Evolutionary conservation across 1,140 invertebrate genomes (phyloP).

Genomic region (Galleria mellonella): DNA sequence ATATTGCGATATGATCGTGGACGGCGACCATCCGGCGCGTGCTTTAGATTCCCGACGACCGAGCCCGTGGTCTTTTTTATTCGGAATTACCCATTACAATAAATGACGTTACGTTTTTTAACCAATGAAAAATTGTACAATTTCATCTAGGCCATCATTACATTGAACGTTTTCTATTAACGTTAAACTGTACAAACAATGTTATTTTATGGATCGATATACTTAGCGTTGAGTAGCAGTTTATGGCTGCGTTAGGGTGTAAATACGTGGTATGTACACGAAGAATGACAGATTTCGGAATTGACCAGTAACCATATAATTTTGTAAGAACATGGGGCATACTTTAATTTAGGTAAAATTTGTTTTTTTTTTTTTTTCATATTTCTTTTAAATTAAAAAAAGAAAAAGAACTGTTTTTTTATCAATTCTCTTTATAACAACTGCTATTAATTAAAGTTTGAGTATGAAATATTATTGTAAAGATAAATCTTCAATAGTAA

Average conservation of each 20-base stretch:
- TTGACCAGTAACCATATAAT: neutral
- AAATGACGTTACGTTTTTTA: constrained; percentile 64
- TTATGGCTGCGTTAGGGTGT: too few relatives aligned
- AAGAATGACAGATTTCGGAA: too few relatives aligned
- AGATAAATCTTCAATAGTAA: too few relatives aligned
- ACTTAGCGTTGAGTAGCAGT: neutral
- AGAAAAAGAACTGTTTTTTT: too few relatives aligned
- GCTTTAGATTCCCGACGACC: constrained; percentile 47
- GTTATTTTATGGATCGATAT: constrained; percentile 35
- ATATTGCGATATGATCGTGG: constrained; percentile 64
- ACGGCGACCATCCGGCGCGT: constrained; percentile 54
- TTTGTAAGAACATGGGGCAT: neutral
- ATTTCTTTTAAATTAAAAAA: too few relatives aligned
- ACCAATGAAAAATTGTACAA: constrained; percentile 39
- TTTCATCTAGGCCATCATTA: constrained; percentile 59
- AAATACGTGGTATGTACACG: too few relatives aligned
- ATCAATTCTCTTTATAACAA: too few relatives aligned
- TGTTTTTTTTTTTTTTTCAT: too few relatives aligned
- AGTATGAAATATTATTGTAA: too few relatives aligned
- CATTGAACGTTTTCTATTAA: constrained; percentile 59
- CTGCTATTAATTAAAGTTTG: too few relatives aligned
- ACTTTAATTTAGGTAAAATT: too few relatives aligned
- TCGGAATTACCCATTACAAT: constrained; percentile 64
- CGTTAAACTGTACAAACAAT: constrained; percentile 52
- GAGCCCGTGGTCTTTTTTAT: constrained; percentile 26